These are phyloP conservation scores for Ectemnius cavifrons DNA, from an alignment of 2,888 invertebrate species.

Conservation along the genomic window DNA sequence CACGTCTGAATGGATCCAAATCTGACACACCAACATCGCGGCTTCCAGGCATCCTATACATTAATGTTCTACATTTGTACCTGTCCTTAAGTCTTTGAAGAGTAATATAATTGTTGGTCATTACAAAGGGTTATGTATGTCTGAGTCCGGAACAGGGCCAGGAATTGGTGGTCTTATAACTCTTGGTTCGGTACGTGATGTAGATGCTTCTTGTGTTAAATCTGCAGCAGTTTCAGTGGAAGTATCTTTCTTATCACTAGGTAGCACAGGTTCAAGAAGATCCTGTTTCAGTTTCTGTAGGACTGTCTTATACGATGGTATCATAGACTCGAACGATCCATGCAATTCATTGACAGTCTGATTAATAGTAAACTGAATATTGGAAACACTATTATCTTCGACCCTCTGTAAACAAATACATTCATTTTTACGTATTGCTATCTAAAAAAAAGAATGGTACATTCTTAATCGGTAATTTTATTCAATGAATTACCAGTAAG, in stretches of 20 bases:
- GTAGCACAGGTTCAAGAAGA: slow-evolving; percentile 83
- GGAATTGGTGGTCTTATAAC: slow-evolving; percentile 50
- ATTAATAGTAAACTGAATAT: slow-evolving; percentile 81
- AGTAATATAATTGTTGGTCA: too few relatives aligned
- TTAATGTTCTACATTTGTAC: too few relatives aligned
- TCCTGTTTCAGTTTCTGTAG: slow-evolving; percentile 83
- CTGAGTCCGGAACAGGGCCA: too few relatives aligned
- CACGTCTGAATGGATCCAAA: slow-evolving; percentile 85
- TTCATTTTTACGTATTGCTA: not conserved
- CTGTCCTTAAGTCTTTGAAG: too few relatives aligned
- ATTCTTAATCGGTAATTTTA: too few relatives aligned
- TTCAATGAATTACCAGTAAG: slow-evolving; percentile 80
- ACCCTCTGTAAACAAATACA: slow-evolving; percentile 77
- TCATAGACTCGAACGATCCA: slow-evolving; percentile 82
- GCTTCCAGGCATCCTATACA: not conserved
- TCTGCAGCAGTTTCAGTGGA: slow-evolving; percentile 77
- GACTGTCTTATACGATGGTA: slow-evolving; percentile 83
- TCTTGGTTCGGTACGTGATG: slow-evolving; percentile 50
- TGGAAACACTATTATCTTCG: slow-evolving; percentile 82
- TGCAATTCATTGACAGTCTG: slow-evolving; percentile 79
- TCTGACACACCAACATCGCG: slow-evolving; percentile 84
- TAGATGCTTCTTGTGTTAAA: too few relatives aligned
- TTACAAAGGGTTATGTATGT: too few relatives aligned
- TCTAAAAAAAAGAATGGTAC: too few relatives aligned
- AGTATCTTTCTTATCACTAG: slow-evolving; percentile 74